Conservation (phyloP, 2,113 vertebrate genomes). For the Axis porcinus region DNA sequence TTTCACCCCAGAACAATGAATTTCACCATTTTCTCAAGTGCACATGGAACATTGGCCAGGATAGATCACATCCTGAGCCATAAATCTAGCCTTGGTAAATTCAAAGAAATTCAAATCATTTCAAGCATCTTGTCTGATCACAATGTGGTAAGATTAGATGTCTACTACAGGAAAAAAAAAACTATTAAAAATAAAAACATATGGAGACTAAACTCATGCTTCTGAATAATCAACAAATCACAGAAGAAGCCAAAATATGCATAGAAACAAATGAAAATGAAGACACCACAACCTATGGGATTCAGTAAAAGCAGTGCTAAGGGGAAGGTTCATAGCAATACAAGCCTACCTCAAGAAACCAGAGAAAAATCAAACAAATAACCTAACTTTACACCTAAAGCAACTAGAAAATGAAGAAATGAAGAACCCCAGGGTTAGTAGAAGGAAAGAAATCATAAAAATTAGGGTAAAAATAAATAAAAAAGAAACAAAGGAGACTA, state of each 20-base stretch:
- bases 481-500: background rate
- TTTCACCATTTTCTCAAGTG: background rate
- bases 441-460: background rate
- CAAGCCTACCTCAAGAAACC: background rate
- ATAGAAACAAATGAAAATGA: background rate
- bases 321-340: background rate
- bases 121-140: background rate
- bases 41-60: accelerated
- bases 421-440: background rate
- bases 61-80: background rate
- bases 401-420: background rate
- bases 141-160: background rate
- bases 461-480: background rate
- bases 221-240: background rate
- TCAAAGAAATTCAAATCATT: background rate
- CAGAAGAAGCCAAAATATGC: background rate
- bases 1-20: background rate
- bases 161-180: background rate
- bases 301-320: background rate
- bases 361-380: background rate
- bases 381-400: background rate
- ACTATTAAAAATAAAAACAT: background rate
- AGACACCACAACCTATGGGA: background rate
- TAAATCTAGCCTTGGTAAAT: background rate
- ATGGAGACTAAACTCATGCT: background rate